Evolutionary conservation across 1,140 invertebrate species (phyloP), one percentile per base, ranked within the genome.

Genomic region (Leptinotarsa texana): DNA sequence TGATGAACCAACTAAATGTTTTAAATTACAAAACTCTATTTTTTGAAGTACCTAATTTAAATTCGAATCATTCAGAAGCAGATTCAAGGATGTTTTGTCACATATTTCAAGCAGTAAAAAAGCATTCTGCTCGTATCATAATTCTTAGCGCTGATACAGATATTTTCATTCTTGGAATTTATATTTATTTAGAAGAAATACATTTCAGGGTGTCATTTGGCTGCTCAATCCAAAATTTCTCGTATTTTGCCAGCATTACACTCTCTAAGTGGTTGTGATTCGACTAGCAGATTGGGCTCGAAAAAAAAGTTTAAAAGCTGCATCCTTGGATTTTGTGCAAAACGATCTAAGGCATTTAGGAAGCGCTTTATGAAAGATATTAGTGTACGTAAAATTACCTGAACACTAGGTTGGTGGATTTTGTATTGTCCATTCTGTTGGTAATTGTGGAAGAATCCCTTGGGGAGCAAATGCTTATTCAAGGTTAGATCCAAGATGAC

Each of bases 401-500:
- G 86, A 83, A 85, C 87, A 49, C 85, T 87, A 49, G 92, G 91
- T 80, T 85, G 87, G 78, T 91, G 86, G 65, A 91, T 86, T 66
- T 91, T 89, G 80, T 89, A 88, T 80, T 85, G 82, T 49, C 92
- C 92, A 80, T 90, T 86, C 79, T 91, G 87, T 84, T 95, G 93
- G 83, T 92, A 89, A 77, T 89, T 89, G 80, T 94, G 87, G 82
- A 93, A 92, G 86, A 93, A 94, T 75, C 90, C 89, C 57, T 89
- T 88, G 0, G 94, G 89, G 72, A 96, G 87, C 33, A 96, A 88
- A 80, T 93, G 90, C 79, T 91, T 90, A 85, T 95, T 95, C 77
- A 94, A 88, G 80, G 90, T 88, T 67, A 96, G 87, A 85, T 96
- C 93, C 79, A 95, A 86, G 70, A 92, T 83, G 63, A 91, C 88